Base-by-base conservation (phyloP, 2,888 invertebrate genomes). In the Oligia strigilis region DNA sequence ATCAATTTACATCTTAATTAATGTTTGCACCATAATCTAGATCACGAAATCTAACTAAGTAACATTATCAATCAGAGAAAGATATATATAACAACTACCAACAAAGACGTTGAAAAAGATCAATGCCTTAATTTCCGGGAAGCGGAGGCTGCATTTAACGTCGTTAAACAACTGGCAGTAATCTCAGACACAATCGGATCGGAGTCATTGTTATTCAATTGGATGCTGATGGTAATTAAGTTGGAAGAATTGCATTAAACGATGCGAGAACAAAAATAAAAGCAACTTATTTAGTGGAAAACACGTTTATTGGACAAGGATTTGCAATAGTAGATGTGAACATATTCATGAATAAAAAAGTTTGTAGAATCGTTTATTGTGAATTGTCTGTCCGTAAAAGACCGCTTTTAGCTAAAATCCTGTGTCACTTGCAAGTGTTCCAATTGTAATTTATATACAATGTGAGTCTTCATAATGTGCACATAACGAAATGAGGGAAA, bases 131-230 rank as follows among this genome's bases (percentile, higher is more conserved):
- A 87, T 84, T 75, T 78, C 60, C 74, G 71, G 13, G 9, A 62
- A 74, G 40, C 70, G 65, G 70, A 70, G n/a, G 19, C 84, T 60
- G 64, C 64, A 84, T 78, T 72, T 87, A 83, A 60, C 85, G 75
- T 84, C 65, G 64, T 75, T 75, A 84, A 60, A 65, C 52, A 78
- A 72, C 67, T 29, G 67, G 23, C 36, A 60, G 67, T 67, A 58
- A 79, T 87, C 79, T 78, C 67, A 19, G 78, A 72, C 65, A 78
- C 73, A 72, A 84, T 84, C 74, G 19, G 67, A 84, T 74, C 58
- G 29, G 8, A 8, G 19, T 67, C 52, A 79, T 84, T 84, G 80
- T 87, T 87, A 84, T 72, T 84, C 74, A 69, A 80, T 84, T 79
- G 40, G 40, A 84, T 58, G n/a, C 80, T 69, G 58, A 64, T 40